Percentiles rank a stretch among this genome's conserved stretches.
Conservation (phyloP, 2,888 invertebrate genomes). For the Stegana nigrithorax region DNA sequence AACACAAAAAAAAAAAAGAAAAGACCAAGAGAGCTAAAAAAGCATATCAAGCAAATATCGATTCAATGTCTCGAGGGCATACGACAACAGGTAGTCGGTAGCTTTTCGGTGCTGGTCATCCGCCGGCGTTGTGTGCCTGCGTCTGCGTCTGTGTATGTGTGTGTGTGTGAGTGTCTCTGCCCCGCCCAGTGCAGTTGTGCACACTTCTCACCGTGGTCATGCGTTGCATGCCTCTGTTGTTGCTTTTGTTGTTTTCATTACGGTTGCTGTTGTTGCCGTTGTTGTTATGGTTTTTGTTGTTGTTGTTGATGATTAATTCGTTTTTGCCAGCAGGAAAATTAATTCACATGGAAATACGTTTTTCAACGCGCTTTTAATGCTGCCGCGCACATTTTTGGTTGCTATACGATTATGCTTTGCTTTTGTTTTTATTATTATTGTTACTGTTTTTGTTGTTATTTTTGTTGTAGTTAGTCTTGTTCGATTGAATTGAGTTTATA, state of each 20-base stretch:
- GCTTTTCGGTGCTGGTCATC: background rate
- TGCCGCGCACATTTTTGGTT: slow-evolving; percentile 16
- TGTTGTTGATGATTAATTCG: slow-evolving; percentile 49
- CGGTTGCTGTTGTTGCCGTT: background rate
- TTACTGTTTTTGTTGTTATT: background rate
- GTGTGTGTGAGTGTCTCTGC: no score
- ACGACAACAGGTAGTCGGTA: slow-evolving; percentile 42
- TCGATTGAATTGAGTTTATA: background rate
- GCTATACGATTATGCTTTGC: background rate
- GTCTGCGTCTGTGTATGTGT: no score
- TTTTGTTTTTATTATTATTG: background rate
- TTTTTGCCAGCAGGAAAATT: slow-evolving; percentile 47
- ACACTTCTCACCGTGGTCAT: no score
- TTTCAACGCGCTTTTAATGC: slow-evolving; percentile 38
- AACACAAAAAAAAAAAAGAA: background rate
- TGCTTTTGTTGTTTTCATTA: background rate
- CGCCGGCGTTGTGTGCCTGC: no score
- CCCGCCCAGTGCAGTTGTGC: background rate
- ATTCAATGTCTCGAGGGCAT: slow-evolving; percentile 42
- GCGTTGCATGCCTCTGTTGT: no score
- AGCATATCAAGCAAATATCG: slow-evolving; percentile 35
- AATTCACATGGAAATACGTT: slow-evolving; percentile 40
- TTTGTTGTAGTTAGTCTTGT: background rate
- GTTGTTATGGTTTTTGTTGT: slow-evolving; percentile 19
- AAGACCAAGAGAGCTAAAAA: background rate